Evolutionary conservation across 1,140 invertebrate genomes (phyloP).

Genomic region (Cheumatopsyche charites): DNA sequence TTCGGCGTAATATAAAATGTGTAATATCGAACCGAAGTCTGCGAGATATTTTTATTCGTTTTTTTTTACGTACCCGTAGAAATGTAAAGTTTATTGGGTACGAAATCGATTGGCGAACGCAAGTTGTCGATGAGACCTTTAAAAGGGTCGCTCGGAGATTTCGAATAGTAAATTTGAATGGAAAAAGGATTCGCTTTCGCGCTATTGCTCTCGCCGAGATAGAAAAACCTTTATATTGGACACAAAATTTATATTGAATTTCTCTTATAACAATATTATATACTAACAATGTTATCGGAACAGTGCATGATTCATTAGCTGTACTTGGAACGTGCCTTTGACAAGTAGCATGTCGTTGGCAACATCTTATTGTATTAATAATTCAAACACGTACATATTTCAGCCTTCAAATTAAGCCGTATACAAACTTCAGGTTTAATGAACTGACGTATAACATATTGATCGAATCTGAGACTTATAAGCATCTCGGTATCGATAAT

Average conservation of each 20-base stretch:
- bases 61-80: too few relatives aligned
- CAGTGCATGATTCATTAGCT: neutral
- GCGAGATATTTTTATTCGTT: too few relatives aligned
- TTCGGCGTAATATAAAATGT: too few relatives aligned
- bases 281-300: too few relatives aligned
- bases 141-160: neutral
- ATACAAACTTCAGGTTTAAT: slow-evolving; percentile 5
- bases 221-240: too few relatives aligned
- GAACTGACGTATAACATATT: slow-evolving; percentile 6
- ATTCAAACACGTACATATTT: neutral
- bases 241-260: too few relatives aligned
- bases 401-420: neutral
- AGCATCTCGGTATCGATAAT: too few relatives aligned
- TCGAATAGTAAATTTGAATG: neutral
- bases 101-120: slow-evolving; percentile 7
- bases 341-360: neutral
- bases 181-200: neutral
- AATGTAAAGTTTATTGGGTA: neutral
- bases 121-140: neutral
- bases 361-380: neutral
- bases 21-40: too few relatives aligned
- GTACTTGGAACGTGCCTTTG: neutral
- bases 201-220: too few relatives aligned
- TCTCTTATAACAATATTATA: too few relatives aligned
- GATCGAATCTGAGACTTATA: too few relatives aligned